Conservation (phyloP, 1,140 invertebrate genomes). For the Drosophila lini region DNA sequence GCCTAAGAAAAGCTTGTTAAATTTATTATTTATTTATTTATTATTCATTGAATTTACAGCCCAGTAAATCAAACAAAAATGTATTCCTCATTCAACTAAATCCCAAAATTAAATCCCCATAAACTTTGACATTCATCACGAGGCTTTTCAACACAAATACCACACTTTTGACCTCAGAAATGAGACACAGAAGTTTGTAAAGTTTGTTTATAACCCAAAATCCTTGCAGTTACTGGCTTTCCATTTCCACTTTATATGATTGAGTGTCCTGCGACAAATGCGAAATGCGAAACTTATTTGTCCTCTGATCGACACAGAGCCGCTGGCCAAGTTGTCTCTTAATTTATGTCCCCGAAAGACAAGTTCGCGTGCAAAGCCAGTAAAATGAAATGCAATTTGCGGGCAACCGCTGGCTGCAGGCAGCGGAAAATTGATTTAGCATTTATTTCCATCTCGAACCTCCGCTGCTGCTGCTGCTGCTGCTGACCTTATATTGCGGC, state of each 20-base stretch:
- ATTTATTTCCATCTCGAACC: constrained; percentile 49
- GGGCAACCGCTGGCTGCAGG: constrained; percentile 28
- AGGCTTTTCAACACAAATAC: not conserved
- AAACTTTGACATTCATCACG: not conserved
- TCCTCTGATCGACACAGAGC: constrained; percentile 27
- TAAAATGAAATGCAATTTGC: constrained; percentile 51
- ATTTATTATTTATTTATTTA: no score
- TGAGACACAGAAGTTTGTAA: not conserved
- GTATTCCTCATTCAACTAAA: not conserved
- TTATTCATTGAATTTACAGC: not conserved
- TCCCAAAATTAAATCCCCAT: not conserved
- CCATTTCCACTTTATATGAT: constrained; percentile 35
- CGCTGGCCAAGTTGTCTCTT: constrained; percentile 27
- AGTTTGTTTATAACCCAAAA: not conserved
- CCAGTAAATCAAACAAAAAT: not conserved
- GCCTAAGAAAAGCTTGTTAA: not conserved
- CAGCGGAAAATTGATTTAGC: constrained; percentile 65
- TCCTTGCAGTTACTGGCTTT: not conserved
- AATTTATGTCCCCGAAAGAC: constrained; percentile 31
- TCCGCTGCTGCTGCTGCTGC: no score
- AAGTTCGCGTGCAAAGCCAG: constrained; percentile 37
- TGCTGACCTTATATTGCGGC: constrained; percentile 27
- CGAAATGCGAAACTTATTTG: constrained; percentile 25
- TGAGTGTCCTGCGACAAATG: constrained; percentile 53
- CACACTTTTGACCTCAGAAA: constrained; percentile 5